Evolutionary conservation across 2,797 vertebrate species (phyloP).

Genomic region (Cirrhinus mrigala): DNA sequence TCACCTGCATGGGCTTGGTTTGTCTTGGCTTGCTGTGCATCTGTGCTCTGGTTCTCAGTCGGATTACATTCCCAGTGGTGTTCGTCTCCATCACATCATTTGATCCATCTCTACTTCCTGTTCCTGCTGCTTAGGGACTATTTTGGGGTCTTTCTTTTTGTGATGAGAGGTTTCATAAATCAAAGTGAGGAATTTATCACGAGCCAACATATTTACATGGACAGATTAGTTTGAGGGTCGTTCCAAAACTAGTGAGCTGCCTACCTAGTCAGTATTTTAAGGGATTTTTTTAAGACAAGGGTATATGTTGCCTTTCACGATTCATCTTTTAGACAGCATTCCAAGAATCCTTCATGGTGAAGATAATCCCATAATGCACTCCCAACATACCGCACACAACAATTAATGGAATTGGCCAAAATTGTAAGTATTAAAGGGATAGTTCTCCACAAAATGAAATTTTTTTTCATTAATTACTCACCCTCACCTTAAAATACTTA

Average conservation of each 20-base stretch:
- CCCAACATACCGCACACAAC: background rate
- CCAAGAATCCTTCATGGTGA: background rate
- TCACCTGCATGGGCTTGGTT: slow-evolving; percentile 30
- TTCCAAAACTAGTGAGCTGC: slow-evolving; percentile 6
- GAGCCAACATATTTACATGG: background rate
- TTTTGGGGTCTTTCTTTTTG: slow-evolving; percentile 34
- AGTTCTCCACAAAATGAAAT: no score
- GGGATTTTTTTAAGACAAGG: background rate
- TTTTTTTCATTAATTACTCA: no score
- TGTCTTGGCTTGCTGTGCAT: background rate
- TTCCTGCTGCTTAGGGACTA: slow-evolving; percentile 36
- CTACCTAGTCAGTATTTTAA: background rate
- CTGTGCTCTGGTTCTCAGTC: background rate
- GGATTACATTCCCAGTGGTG: background rate
- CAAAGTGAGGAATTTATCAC: background rate
- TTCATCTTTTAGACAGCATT: background rate
- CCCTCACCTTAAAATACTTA: no score
- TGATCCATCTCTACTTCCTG: slow-evolving; percentile 45
- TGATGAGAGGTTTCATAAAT: background rate
- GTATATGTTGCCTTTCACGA: background rate
- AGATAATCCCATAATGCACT: background rate
- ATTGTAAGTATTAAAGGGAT: background rate
- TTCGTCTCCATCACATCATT: slow-evolving; percentile 11
- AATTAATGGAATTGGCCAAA: background rate
- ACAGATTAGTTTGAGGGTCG: background rate